A percentile compares a stretch with the other conserved stretches of the same genome.
phyloP scores from a whole-genome alignment of 2,888 invertebrate genomes.

The Protophormia terraenovae region DNA sequence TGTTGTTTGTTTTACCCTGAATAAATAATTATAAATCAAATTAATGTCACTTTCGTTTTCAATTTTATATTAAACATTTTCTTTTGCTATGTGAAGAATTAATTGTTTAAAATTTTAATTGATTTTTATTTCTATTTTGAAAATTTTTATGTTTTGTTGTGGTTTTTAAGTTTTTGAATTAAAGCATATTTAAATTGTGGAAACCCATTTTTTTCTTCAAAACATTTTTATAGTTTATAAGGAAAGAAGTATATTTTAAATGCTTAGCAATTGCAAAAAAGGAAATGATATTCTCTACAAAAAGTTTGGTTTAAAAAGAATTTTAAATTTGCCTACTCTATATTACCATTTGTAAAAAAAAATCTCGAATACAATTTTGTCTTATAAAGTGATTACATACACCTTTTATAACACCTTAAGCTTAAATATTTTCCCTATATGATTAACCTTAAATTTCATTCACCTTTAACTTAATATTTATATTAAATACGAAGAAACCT shows the following conservation, averaged over 20 bases:
- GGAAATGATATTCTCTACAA: too few species aligned
- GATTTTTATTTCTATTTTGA: neutral
- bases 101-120: neutral
- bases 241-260: too few species aligned
- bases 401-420: too few species aligned
- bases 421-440: neutral
- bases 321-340: too few species aligned
- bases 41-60: slow-evolving; percentile 35
- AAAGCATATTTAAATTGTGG: neutral
- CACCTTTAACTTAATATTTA: neutral
- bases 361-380: too few species aligned
- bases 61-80: neutral
- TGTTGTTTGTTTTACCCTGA: neutral
- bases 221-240: too few species aligned
- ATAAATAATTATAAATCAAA: slow-evolving; percentile 13
- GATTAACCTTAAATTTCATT: neutral
- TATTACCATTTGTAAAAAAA: too few species aligned
- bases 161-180: neutral
- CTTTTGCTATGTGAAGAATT: neutral
- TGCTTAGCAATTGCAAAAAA: too few species aligned
- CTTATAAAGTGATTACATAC: too few species aligned
- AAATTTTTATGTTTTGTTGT: slow-evolving; percentile 44
- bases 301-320: too few species aligned
- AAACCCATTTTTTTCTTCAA: too few species aligned
- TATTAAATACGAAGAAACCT: too few species aligned